Conservation (phyloP, 1,140 invertebrate genomes). For the Formica selysi region DNA sequence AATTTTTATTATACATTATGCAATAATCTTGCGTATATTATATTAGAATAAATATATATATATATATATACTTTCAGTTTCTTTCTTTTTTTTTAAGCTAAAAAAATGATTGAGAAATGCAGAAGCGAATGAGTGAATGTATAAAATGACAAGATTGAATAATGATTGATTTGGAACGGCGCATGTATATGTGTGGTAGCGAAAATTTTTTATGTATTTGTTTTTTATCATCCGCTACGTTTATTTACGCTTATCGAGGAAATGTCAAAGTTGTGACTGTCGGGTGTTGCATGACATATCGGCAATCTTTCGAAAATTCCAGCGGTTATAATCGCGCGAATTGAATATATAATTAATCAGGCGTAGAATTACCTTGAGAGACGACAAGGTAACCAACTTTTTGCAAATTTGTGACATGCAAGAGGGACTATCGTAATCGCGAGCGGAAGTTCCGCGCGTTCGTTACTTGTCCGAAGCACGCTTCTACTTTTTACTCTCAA, state of each 20-base stretch:
- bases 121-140: too few species aligned
- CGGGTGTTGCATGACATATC: background rate
- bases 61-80: too few species aligned
- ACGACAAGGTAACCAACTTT: too few species aligned
- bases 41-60: too few species aligned
- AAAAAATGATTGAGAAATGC: too few species aligned
- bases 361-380: too few species aligned
- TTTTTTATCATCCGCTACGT: background rate
- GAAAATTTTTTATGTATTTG: background rate
- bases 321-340: background rate
- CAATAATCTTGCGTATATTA: background rate
- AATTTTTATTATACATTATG: background rate
- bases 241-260: background rate
- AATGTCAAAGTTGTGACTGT: background rate
- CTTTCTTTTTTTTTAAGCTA: too few species aligned
- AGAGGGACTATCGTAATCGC: background rate
- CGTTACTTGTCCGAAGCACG: background rate
- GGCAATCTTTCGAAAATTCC: background rate
- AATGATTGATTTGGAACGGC: background rate
- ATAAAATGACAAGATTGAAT: background rate
- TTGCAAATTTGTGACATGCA: background rate
- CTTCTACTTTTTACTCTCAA: too few species aligned
- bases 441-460: background rate
- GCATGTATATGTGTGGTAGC: too few species aligned
- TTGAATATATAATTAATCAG: too few species aligned